Percentiles rank a stretch among this genome's conserved stretches.
Conservation (phyloP, 2,888 invertebrate species). For the Papilio gigon region DNA sequence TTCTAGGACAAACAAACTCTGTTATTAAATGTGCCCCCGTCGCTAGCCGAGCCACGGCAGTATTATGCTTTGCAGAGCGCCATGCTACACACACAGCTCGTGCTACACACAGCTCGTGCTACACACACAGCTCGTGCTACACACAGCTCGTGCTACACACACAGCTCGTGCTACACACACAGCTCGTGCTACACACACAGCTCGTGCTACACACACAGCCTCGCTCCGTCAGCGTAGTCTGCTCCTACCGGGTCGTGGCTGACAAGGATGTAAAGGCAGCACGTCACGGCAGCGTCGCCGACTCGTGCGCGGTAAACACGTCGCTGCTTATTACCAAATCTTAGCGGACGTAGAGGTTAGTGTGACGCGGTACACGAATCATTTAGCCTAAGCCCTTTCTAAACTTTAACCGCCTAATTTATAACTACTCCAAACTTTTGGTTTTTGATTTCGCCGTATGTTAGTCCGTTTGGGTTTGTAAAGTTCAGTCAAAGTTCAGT, state of each 20-base stretch:
- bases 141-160: too few species aligned
- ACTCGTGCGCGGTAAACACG: background rate
- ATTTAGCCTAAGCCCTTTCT: constrained; percentile 25
- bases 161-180: too few species aligned
- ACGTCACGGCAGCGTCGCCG: background rate
- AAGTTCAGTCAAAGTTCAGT: background rate
- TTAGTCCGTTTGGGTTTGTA: constrained; percentile 20
- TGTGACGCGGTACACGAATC: background rate
- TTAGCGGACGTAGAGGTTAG: background rate
- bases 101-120: background rate
- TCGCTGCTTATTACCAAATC: constrained; percentile 10
- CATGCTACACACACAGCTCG: too few species aligned
- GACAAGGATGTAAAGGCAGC: background rate
- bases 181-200: too few species aligned
- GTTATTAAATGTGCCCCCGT: background rate
- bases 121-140: too few species aligned
- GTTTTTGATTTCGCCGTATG: constrained; percentile 40
- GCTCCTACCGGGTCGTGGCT: too few species aligned
- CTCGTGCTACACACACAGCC: too few species aligned
- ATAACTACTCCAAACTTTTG: constrained; percentile 45
- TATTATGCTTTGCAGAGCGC: background rate
- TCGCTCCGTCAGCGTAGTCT: too few species aligned
- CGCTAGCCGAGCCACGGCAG: background rate
- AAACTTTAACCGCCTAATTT: constrained; percentile 46
- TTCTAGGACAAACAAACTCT: background rate